These are phyloP conservation scores for Phocides pigmalion DNA, from an alignment of 1,140 invertebrate genomes.

Conservation along the genomic window DNA sequence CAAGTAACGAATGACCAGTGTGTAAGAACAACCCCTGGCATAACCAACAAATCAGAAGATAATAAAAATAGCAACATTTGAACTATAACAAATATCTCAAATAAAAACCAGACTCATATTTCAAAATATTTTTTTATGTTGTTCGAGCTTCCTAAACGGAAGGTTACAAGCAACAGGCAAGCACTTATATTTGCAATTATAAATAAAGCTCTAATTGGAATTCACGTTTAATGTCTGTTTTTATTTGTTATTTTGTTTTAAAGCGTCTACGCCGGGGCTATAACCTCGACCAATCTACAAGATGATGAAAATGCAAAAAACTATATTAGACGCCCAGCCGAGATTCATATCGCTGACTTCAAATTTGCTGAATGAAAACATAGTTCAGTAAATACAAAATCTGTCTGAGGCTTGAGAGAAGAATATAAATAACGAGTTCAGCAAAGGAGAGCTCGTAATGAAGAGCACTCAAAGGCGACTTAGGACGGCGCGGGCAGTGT, in stretches of 20 bases:
- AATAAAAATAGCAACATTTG: neutral
- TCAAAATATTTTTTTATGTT: neutral
- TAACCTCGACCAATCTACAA: neutral
- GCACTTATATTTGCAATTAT: constrained; percentile 1
- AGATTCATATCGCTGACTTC: constrained; percentile 1
- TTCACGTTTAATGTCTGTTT: constrained; percentile 10
- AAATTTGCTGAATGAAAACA: constrained; percentile 23
- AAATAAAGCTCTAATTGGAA: neutral
- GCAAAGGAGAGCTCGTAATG: constrained; percentile 66
- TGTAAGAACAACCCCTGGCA: neutral
- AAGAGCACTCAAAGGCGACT: constrained; percentile 64
- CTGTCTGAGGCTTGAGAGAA: constrained; percentile 35
- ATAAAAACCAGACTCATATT: neutral
- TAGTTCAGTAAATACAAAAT: constrained; percentile 16
- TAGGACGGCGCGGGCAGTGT: constrained; percentile 37
- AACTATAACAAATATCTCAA: neutral
- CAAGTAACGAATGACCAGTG: constrained; percentile 1
- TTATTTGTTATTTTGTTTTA: constrained; percentile 9
- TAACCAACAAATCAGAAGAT: neutral
- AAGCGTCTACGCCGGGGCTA: no score
- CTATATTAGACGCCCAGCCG: neutral
- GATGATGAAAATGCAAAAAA: constrained; percentile 8
- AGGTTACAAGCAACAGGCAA: neutral
- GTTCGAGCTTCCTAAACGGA: neutral
- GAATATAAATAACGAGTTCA: constrained; percentile 65